Percentiles rank a stretch among this genome's conserved stretches.
Evolutionary conservation across 2,888 invertebrate genomes (phyloP).

Genomic region (Drosophila anomalata): DNA sequence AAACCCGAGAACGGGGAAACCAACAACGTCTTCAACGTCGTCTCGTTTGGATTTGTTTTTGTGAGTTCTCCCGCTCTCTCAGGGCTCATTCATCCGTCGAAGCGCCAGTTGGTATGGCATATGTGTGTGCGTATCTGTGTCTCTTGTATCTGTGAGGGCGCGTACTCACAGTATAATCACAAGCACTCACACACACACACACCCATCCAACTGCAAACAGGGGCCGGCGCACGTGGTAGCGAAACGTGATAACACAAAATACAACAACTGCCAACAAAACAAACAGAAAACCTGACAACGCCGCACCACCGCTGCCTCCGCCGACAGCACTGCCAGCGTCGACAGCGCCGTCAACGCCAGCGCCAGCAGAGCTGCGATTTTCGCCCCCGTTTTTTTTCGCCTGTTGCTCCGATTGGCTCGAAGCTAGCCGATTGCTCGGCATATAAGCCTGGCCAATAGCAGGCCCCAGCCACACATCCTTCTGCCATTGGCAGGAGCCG

Average conservation of each 20-base stretch:
- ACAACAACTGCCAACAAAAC: conserved; percentile 71
- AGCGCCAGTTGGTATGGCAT: conserved; percentile 23
- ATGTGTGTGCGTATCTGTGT: neutral
- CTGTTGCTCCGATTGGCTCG: conserved; percentile 69
- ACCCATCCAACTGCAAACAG: conserved; percentile 22
- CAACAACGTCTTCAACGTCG: conserved; percentile 25
- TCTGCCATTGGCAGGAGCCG: conserved; percentile 55
- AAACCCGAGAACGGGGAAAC: conserved; percentile 31
- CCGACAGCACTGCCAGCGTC: conserved; percentile 7
- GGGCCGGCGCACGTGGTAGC: conserved; percentile 81
- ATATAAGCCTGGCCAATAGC: conserved; percentile 57
- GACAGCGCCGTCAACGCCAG: conserved; percentile 5
- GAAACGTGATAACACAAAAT: conserved; percentile 82
- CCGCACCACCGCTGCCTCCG: conserved; percentile 21
- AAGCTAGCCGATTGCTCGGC: conserved; percentile 21
- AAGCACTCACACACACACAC: conserved; percentile 20
- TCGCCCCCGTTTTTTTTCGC: conserved; percentile 46
- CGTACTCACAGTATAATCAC: conserved; percentile 28
- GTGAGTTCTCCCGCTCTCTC: conserved; percentile 21
- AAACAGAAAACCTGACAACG: conserved; percentile 76
- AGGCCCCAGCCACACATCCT: conserved; percentile 52
- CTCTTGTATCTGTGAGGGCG: conserved; percentile 16
- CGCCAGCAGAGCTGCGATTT: conserved; percentile 12
- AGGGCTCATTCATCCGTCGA: conserved; percentile 33
- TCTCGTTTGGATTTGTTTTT: conserved; percentile 36